phyloP scores from a whole-genome alignment of 2,888 invertebrate genomes.

The Aporophyla nigra region DNA sequence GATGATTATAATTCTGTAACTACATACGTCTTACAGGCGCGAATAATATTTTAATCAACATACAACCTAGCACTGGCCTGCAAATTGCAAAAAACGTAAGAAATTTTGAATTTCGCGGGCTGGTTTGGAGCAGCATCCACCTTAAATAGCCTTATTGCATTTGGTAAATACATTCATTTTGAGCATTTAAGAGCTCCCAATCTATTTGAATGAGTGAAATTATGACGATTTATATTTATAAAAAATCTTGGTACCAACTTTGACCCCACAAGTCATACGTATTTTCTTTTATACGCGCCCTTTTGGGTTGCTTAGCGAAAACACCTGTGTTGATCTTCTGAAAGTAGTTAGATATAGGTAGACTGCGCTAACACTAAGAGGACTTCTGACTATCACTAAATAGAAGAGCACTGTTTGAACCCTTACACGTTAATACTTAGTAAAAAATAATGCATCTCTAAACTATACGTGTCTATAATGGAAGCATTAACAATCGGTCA shows the following conservation, averaged over 20 bases:
- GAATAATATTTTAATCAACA: too few relatives aligned
- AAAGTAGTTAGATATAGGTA: constrained; percentile 8
- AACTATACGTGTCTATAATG: constrained; percentile 79
- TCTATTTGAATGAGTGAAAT: neutral
- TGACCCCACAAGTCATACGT: neutral
- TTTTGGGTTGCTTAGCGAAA: neutral
- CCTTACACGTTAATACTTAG: constrained; percentile 61
- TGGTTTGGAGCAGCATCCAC: too few relatives aligned
- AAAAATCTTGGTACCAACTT: neutral
- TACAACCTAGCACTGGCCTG: too few relatives aligned
- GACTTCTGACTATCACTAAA: constrained; percentile 49
- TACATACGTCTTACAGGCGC: too few relatives aligned
- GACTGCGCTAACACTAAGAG: constrained; percentile 31
- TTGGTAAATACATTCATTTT: neutral
- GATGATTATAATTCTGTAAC: too few relatives aligned
- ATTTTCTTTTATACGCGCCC: too few relatives aligned
- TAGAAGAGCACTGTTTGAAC: constrained; percentile 60
- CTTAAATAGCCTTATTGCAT: neutral
- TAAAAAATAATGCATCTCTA: constrained; percentile 77
- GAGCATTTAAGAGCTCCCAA: neutral
- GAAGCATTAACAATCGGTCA: constrained; percentile 89
- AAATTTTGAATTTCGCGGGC: too few relatives aligned
- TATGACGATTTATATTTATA: neutral
- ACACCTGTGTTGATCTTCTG: constrained; percentile 13
- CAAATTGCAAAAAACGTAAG: too few relatives aligned